These are phyloP conservation scores for Danio kyathit DNA, from an alignment of 2,797 vertebrate genomes.

Conservation along the genomic window DNA sequence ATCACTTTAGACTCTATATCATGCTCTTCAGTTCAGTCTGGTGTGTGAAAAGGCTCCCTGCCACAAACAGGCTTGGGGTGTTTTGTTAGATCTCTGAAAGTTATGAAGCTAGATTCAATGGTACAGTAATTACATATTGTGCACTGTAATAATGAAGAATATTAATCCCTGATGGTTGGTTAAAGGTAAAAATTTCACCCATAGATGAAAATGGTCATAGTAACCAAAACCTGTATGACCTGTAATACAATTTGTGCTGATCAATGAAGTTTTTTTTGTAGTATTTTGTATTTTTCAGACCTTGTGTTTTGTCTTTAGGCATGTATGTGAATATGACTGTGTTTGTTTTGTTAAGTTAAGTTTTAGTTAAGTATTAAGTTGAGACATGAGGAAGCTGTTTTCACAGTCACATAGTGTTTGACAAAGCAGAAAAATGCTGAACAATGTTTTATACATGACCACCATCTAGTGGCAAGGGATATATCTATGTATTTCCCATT, in stretches of 20 bases:
- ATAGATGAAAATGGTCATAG: background rate
- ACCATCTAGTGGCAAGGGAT: conserved; percentile 40
- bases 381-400: background rate
- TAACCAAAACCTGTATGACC: background rate
- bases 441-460: conserved; percentile 8
- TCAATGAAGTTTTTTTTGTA: background rate
- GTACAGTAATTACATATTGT: background rate
- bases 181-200: background rate
- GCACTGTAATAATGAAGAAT: background rate
- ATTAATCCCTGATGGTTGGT: background rate
- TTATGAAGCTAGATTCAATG: background rate
- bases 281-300: background rate
- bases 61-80: background rate
- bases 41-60: background rate
- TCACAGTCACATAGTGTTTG: background rate
- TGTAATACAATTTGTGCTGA: background rate
- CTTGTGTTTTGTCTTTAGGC: background rate
- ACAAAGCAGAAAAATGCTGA: background rate
- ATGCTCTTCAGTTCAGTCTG: background rate
- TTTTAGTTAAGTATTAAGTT: too few relatives aligned
- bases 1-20: background rate
- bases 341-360: too few relatives aligned
- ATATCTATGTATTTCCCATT: background rate
- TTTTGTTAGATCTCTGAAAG: background rate
- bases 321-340: background rate